Conservation (phyloP, 2,888 invertebrate genomes). For the Nomada lathburiana region DNA sequence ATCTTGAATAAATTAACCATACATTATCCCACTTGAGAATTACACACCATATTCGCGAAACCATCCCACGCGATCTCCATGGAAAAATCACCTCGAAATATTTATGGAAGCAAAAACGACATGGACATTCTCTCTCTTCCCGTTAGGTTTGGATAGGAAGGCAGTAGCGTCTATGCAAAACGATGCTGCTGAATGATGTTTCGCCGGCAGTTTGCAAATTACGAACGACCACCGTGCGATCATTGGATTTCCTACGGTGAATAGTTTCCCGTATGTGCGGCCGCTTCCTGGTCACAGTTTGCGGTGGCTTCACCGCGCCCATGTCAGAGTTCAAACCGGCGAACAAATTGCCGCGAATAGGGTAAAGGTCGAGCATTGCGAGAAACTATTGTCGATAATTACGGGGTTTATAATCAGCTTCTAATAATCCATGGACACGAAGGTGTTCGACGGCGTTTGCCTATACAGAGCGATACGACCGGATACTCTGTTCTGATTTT, state of each 20-base stretch:
- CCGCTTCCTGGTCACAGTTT: conserved; percentile 74
- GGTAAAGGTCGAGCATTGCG: conserved; percentile 67
- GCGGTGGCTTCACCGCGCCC: conserved; percentile 71
- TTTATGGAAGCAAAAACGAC: background rate
- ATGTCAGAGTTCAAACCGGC: conserved; percentile 77
- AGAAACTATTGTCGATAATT: conserved; percentile 76
- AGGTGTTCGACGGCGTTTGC: conserved; percentile 41
- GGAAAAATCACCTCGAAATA: background rate
- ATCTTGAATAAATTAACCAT: background rate
- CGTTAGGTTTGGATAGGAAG: background rate
- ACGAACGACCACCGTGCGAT: conserved; percentile 60
- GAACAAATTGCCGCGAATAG: conserved; percentile 73
- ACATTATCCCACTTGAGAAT: background rate
- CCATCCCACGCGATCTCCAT: background rate
- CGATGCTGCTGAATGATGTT: background rate
- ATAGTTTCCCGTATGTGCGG: conserved; percentile 68
- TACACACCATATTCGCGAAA: background rate
- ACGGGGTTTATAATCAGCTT: conserved; percentile 72
- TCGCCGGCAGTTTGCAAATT: conserved; percentile 61
- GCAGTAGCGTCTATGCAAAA: background rate
- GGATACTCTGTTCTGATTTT: background rate
- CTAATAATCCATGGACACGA: conserved; percentile 57
- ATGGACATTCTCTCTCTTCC: background rate
- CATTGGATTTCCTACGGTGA: conserved; percentile 70
- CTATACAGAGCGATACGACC: conserved; percentile 26